These are phyloP conservation scores for Cactoblastis cactorum DNA, from an alignment of 2,888 invertebrate species.

Conservation along the genomic window DNA sequence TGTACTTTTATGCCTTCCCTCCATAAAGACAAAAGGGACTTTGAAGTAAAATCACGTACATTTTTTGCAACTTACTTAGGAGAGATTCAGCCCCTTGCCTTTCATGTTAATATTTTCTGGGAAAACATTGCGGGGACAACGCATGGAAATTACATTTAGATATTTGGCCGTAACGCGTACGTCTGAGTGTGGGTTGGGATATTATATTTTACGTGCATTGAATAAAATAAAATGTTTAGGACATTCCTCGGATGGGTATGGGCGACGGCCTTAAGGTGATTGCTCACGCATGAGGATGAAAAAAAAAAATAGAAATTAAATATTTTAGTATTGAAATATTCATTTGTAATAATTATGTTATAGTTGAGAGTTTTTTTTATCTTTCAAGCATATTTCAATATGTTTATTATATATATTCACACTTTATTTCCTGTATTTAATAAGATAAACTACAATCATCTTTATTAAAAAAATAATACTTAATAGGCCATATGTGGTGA, in stretches of 20 bases:
- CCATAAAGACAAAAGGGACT: slow-evolving; percentile 79
- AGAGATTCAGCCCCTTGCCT: slow-evolving; percentile 77
- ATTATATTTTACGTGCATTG: slow-evolving; percentile 78
- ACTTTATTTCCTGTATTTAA: too few relatives aligned
- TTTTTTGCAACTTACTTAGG: slow-evolving; percentile 80
- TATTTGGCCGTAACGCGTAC: slow-evolving; percentile 76
- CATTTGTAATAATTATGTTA: too few relatives aligned
- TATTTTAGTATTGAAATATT: too few relatives aligned
- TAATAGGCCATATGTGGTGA: too few relatives aligned
- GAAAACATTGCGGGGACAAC: slow-evolving; percentile 79
- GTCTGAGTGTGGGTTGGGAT: slow-evolving; percentile 72
- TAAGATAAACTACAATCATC: too few relatives aligned
- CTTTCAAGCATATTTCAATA: too few relatives aligned
- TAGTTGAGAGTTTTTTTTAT: too few relatives aligned
- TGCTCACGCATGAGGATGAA: not conserved
- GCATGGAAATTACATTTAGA: slow-evolving; percentile 80
- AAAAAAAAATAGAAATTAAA: not conserved
- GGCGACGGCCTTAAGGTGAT: slow-evolving; percentile 21
- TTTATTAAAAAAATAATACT: too few relatives aligned
- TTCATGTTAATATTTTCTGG: slow-evolving; percentile 79
- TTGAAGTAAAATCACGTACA: slow-evolving; percentile 80
- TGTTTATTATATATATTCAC: too few relatives aligned
- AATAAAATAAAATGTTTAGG: slow-evolving; percentile 77
- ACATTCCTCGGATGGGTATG: slow-evolving; percentile 37
- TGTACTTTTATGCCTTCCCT: slow-evolving; percentile 76